These are phyloP conservation scores for Loxodonta africana DNA, from an alignment of 2,113 vertebrate species.

Conservation along the genomic window DNA sequence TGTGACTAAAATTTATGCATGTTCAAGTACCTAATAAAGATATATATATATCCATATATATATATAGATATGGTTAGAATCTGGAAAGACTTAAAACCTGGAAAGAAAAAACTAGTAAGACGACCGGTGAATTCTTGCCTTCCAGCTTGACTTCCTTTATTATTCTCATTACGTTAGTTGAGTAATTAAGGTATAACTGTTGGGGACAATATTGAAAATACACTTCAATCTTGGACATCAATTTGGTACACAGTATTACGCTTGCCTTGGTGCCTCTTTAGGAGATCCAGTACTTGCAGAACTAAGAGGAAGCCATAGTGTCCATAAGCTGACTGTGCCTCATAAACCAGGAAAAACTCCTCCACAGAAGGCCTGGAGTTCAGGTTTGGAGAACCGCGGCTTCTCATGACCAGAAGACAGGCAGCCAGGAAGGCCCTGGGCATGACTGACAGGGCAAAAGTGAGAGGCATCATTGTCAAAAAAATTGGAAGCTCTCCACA, in stretches of 20 bases:
- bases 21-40: neutral
- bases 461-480: neutral
- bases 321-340: neutral
- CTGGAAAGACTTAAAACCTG: neutral
- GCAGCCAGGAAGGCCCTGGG: neutral
- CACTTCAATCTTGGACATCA: neutral
- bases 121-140: neutral
- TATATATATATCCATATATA: neutral
- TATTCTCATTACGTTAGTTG: neutral
- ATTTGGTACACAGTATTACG: neutral
- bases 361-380: neutral
- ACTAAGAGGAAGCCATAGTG: neutral
- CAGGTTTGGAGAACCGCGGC: neutral
- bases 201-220: neutral
- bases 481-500: neutral
- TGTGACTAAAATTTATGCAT: neutral
- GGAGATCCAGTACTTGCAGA: neutral
- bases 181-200: neutral
- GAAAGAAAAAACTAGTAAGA: neutral
- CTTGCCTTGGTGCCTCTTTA: neutral
- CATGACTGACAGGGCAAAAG: neutral
- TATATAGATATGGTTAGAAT: neutral
- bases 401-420: neutral
- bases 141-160: neutral
- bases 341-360: neutral